phyloP scores from a whole-genome alignment of 2,113 vertebrate species.

The Falco punctatus region DNA sequence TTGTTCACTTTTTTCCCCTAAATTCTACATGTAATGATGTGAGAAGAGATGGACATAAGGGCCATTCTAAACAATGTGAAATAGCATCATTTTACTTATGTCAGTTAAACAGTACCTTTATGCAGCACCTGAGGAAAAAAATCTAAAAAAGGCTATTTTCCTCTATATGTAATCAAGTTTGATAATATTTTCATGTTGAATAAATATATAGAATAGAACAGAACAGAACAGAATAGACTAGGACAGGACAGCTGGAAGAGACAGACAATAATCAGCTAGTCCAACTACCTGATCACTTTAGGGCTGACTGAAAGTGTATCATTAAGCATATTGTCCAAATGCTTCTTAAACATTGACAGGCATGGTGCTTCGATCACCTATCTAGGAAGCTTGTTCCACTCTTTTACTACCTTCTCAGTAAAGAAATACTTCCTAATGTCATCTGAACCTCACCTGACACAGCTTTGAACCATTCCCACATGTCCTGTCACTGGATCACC shows the following conservation, averaged over 20 bases:
- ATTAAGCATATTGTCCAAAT: background rate
- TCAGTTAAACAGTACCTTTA: background rate
- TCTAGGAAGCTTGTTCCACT: background rate
- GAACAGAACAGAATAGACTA: background rate
- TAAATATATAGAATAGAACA: background rate
- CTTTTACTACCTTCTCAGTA: background rate
- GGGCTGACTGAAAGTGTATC: background rate
- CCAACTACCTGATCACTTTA: background rate
- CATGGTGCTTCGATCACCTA: background rate
- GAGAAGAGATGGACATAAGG: background rate
- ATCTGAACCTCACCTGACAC: too few relatives aligned
- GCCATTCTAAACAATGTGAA: background rate
- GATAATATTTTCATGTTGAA: background rate
- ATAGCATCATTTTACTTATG: background rate
- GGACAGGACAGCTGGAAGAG: background rate
- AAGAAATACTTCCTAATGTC: background rate
- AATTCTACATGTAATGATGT: background rate
- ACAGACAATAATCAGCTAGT: background rate
- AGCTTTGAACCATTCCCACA: background rate
- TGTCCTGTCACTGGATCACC: rapidly evolving
- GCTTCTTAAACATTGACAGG: background rate
- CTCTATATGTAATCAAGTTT: background rate
- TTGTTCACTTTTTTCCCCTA: background rate
- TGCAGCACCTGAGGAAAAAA: background rate
- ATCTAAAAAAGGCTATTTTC: background rate